Percentiles rank a stretch among this genome's conserved stretches.
These are phyloP conservation scores for Chrysomela aeneicollis DNA, from an alignment of 2,888 invertebrate species.

Conservation along the genomic window DNA sequence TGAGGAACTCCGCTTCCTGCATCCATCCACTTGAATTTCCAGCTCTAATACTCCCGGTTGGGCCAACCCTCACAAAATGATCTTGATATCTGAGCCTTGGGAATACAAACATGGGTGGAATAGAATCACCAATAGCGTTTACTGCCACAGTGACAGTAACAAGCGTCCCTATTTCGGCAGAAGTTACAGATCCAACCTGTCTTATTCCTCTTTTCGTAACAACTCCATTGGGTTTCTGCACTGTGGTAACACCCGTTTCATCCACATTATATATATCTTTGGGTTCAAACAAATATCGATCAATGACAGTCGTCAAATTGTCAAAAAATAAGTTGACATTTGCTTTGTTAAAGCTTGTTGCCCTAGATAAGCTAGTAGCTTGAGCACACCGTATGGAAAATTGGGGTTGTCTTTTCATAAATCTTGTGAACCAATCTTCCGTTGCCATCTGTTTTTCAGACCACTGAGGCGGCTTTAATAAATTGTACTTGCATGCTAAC, in stretches of 20 bases:
- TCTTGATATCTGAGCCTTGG: slow-evolving; percentile 1
- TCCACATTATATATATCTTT: slow-evolving; percentile 14
- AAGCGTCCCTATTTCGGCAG: slow-evolving; percentile 2
- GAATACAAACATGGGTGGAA: slow-evolving; percentile 9
- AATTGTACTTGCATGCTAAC: no score
- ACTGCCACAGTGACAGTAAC: slow-evolving; percentile 9
- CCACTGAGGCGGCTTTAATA: no score
- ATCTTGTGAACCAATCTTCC: slow-evolving; percentile 1
- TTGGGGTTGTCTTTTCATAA: neutral
- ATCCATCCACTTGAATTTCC: no score
- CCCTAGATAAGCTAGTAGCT: neutral
- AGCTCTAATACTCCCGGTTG: no score
- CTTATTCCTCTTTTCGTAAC: slow-evolving; percentile 6
- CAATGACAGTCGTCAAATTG: neutral
- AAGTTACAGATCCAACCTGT: slow-evolving; percentile 15
- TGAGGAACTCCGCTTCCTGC: no score
- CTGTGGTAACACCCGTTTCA: slow-evolving; percentile 9
- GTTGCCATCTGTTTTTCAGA: no score
- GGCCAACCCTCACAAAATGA: neutral
- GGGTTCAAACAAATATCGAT: neutral
- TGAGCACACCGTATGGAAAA: neutral
- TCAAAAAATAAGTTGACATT: neutral
- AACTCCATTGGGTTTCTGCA: slow-evolving; percentile 7
- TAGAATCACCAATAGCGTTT: neutral
- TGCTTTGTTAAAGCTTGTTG: no score